Base-by-base conservation (phyloP, 2,797 vertebrate species). In the Buphagus erythrorhynchus region DNA sequence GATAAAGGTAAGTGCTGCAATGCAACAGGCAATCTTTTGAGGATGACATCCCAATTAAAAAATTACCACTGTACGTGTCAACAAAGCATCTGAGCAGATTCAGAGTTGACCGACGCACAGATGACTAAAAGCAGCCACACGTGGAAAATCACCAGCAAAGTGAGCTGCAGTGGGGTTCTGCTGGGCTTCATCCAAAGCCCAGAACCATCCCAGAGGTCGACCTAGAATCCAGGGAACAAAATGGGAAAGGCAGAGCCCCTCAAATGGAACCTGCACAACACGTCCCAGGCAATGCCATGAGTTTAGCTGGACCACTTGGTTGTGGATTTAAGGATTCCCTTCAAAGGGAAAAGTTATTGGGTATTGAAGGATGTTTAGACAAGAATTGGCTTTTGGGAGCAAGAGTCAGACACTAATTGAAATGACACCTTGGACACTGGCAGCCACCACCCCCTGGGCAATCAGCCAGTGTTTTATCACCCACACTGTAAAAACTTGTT, bases 401-500 rank as follows among this genome's bases (percentile, higher is more conserved):
- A 68, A 33, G 0, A 51, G 9, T 35, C 52, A 33, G 57, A 65
- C 77, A 75, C 5, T 13, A 55, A 75, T 26, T 81, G 38, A 46
- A 62, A 20, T 38, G 33, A 42, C 77, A 63, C 16, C 8, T 35
- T 16, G 54, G 48, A 28, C 58, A 25, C 45, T 4, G 9, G 7
- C 35, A 81, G 69, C 48, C 31, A 12, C 40, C 35, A 21, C 4
- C 21, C 52, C 52, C 25, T 1, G n/a, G 33, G 68, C 54, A 40
- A 22, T 18, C 31, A 13, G 46, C 62, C 62, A 8, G 11, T 6
- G 20, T 62, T 59, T n/a, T 24, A 25, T 7, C 58, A 8, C 10
- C 22, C 36, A 16, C 5, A 3, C 0, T 8, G 25, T 35, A 48
- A 73, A 48, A 40, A 11, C 11, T 9, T 1, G 5, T 6, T 18